A percentile compares a stretch with the other conserved stretches of the same genome.
These are phyloP conservation scores for Sebastes schlegelii DNA, from an alignment of 2,113 vertebrate genomes.

Conservation along the genomic window DNA sequence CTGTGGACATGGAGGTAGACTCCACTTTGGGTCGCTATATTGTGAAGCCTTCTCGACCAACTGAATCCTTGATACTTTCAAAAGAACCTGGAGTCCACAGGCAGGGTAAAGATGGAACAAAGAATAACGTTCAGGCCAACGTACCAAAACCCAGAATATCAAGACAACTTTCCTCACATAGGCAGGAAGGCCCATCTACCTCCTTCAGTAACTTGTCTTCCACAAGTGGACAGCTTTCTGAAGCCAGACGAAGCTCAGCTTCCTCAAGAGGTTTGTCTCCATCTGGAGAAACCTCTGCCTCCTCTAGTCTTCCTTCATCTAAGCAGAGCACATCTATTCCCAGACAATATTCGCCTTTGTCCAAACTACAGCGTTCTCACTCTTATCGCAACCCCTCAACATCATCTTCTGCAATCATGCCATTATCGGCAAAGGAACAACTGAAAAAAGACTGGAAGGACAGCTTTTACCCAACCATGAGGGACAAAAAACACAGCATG, in stretches of 20 bases:
- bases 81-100: not conserved
- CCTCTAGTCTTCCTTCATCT: too few relatives aligned
- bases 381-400: not conserved
- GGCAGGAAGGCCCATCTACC: not conserved
- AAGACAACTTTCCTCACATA: not conserved
- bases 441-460: not conserved
- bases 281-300: too few relatives aligned
- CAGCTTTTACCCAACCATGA: not conserved
- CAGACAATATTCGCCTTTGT: not conserved
- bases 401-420: not conserved
- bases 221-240: too few relatives aligned
- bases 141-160: not conserved
- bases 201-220: not conserved
- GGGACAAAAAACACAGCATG: not conserved
- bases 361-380: not conserved
- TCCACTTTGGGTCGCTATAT: not conserved
- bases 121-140: not conserved
- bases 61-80: not conserved
- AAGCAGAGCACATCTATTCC: not conserved
- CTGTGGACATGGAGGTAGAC: not conserved
- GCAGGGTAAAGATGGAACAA: not conserved
- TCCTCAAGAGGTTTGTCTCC: not conserved
- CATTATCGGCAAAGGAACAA: not conserved
- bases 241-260: too few relatives aligned
- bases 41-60: not conserved